Evolutionary conservation across 35 echinoderm and acorn worm species (phyloP).

Genomic region (Lytechinus pictus): DNA sequence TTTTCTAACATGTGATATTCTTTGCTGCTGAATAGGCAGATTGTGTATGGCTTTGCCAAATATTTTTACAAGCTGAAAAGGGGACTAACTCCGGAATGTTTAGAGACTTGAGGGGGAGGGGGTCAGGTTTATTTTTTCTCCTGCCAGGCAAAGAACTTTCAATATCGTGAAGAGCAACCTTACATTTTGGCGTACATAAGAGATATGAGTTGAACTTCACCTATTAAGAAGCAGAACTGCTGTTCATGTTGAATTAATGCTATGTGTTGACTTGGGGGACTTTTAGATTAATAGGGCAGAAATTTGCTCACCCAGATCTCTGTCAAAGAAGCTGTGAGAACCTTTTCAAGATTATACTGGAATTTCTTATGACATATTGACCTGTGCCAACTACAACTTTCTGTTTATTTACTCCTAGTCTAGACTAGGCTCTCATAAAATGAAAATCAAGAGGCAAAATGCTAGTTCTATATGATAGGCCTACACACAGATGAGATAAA

Average conservation of each 20-base stretch:
- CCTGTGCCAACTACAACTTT: not conserved
- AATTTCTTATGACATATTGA: not conserved
- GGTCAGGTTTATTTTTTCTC: conserved; percentile 23
- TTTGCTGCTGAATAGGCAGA: conserved; percentile 15
- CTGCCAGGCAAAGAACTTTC: conserved; percentile 19
- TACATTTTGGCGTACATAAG: not conserved
- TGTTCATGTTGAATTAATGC: not conserved
- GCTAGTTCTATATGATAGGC: not conserved
- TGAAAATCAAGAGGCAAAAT: not conserved
- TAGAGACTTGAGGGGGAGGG: conserved; percentile 25
- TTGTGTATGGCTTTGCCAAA: conserved; percentile 31
- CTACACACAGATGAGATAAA: too few relatives aligned
- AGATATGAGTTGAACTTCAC: not conserved
- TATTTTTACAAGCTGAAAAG: conserved; percentile 34
- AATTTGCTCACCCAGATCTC: not conserved
- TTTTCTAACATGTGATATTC: not conserved
- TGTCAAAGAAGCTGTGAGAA: conserved; percentile 1
- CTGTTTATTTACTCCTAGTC: conserved; percentile 12
- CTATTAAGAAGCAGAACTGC: not conserved
- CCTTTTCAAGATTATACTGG: not conserved
- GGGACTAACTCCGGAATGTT: conserved; percentile 2
- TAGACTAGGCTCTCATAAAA: not conserved
- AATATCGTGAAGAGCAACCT: not conserved
- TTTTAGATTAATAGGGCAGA: not conserved
- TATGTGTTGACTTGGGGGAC: not conserved